Base-by-base conservation (phyloP, 2,113 vertebrate species). In the Notothenia coriiceps region DNA sequence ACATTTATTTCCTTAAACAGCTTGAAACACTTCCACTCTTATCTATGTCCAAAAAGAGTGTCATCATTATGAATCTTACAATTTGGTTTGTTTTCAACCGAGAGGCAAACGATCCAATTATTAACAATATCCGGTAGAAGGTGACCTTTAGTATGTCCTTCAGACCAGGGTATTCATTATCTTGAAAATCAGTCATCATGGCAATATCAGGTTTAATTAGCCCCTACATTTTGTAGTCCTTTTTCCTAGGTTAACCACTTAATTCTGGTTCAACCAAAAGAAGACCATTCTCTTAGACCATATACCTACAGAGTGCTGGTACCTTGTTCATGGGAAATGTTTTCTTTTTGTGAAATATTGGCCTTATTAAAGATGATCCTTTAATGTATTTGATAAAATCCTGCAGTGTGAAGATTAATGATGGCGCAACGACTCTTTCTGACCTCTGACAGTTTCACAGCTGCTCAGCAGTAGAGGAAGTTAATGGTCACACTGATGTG, bases 331-430 rank as follows among this genome's bases (percentile, higher is more conserved):
- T 33, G 29, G 33, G 1, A 63, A 55, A 15, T 14, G 55, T 43
- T n/a, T 9, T 18, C 10, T 6, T 15, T 56, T 46, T 29, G 52
- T 35, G 35, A 40, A 18, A 40, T 35, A 55, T 43, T 33, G 9
- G 43, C 13, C 8, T 22, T 52, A 1, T 2, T 74, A 74, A 33
- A 52, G 25, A 40, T 40, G 17, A 59, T 17, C 4, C 25, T 22
- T 51, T 35, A 11, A 6, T 57, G 17, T 35, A 51, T 33, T 5
- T 76, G 62, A 12, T 57, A 7, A 68, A 43, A 4, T 59, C 73
- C 33, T 59, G 25, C 40, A 35, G 57, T 11, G 56, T 56, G 13
- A 88, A 77, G 86, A 89, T 84, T 86, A 84, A 90, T 88, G 79
- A 79, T 14, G 18, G 47, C 56, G 10, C 18, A 61, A 50, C 62